Conservation (phyloP, 2,888 invertebrate genomes). For the Idaea aversata region DNA sequence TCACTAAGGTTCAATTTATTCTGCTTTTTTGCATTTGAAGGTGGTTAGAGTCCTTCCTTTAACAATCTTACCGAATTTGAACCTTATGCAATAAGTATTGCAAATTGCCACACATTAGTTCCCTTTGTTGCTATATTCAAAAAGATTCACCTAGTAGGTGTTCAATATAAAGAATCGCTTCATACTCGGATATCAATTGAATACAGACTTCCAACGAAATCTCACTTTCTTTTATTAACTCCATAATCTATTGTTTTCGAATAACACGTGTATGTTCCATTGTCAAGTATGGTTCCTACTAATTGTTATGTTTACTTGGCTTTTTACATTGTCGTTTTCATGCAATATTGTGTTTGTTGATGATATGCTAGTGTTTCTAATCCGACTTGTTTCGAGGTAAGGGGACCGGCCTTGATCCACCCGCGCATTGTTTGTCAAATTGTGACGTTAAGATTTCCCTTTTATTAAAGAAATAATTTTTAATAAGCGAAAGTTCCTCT, state of each 20-base stretch:
- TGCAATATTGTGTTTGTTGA: background rate
- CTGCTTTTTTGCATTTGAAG: too few species aligned
- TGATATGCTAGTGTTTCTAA: background rate
- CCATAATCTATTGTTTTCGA: background rate
- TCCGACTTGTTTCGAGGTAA: conserved; percentile 25
- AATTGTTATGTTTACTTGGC: background rate
- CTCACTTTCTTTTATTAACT: background rate
- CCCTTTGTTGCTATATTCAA: too few species aligned
- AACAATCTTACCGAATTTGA: too few species aligned
- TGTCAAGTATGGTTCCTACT: background rate
- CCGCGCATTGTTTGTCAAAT: conserved; percentile 49
- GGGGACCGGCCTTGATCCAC: conserved; percentile 40
- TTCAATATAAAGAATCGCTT: background rate
- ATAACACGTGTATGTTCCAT: background rate
- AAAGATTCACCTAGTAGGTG: background rate
- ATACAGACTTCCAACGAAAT: background rate
- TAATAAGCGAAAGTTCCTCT: conserved; percentile 62
- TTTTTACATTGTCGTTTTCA: background rate
- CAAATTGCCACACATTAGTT: too few species aligned
- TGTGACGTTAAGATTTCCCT: conserved; percentile 62
- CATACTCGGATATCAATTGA: background rate
- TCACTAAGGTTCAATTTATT: too few species aligned
- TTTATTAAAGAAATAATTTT: conserved; percentile 56
- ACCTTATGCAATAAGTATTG: too few species aligned
- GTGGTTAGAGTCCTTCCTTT: too few species aligned